Percentiles rank a stretch among this genome's conserved stretches.
These are phyloP conservation scores for Stigmatopora argus DNA, from an alignment of 2,113 vertebrate genomes.

Conservation along the genomic window DNA sequence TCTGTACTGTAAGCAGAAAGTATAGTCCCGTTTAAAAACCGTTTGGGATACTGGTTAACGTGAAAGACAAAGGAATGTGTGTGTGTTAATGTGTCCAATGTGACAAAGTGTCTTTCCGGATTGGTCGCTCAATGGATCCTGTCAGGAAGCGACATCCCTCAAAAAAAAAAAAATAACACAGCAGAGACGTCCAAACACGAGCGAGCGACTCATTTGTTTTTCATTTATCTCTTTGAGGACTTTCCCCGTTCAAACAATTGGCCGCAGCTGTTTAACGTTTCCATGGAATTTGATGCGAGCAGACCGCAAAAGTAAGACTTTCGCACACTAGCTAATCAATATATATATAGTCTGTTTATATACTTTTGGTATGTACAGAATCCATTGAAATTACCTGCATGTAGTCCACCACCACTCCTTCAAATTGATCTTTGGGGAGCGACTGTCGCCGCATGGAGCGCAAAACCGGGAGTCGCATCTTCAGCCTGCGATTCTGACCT, in stretches of 20 bases:
- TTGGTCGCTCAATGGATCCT: slow-evolving; percentile 13
- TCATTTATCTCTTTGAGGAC: slow-evolving; percentile 4
- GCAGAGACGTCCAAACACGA: slow-evolving; percentile 26
- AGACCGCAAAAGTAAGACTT: not conserved
- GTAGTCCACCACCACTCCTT: slow-evolving; percentile 84
- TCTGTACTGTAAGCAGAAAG: not conserved
- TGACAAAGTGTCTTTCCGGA: slow-evolving; percentile 1
- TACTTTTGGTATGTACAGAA: too few species aligned
- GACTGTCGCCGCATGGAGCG: slow-evolving; percentile 71
- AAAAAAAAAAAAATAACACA: slow-evolving; percentile 6
- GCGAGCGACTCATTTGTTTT: not conserved
- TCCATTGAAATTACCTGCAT: slow-evolving; percentile 67
- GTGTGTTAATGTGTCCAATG: not conserved
- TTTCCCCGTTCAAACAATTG: not conserved
- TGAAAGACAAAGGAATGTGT: slow-evolving; percentile 10
- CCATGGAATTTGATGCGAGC: not conserved
- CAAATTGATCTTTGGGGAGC: slow-evolving; percentile 81
- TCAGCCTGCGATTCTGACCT: slow-evolving; percentile 80
- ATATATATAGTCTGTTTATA: too few species aligned
- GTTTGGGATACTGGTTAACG: not conserved
- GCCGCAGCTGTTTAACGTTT: not conserved
- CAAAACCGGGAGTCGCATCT: slow-evolving; percentile 80
- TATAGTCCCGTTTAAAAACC: not conserved
- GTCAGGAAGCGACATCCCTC: slow-evolving; percentile 24
- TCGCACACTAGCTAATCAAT: not conserved